Percentiles rank a stretch among this genome's conserved stretches.
Conservation (phyloP, 2,888 invertebrate species). For the Sympetrum striolatum region DNA sequence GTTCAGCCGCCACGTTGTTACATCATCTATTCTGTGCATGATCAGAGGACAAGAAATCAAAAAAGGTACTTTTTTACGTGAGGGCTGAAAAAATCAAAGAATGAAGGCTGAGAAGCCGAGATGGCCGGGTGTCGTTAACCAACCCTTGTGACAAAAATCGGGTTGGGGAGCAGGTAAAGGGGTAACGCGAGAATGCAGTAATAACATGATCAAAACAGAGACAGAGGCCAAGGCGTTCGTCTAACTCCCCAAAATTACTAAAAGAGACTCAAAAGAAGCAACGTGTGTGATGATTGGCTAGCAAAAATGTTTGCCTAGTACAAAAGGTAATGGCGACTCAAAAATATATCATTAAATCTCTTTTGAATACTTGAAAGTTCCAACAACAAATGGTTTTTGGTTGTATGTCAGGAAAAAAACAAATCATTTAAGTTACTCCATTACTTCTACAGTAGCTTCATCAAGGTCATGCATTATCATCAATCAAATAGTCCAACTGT, state of each 20-base stretch:
- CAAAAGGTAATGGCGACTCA: background rate
- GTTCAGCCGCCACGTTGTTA: background rate
- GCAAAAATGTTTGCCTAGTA: background rate
- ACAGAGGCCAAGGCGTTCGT: background rate
- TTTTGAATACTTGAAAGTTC: background rate
- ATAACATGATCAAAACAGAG: background rate
- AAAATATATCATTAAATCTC: background rate
- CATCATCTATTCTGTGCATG: conserved; percentile 49
- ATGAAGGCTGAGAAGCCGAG: background rate
- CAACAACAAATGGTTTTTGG: background rate
- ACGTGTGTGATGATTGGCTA: background rate
- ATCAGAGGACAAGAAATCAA: conserved; percentile 42
- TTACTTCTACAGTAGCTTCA: background rate
- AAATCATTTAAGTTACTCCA: background rate
- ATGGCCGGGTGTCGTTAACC: background rate
- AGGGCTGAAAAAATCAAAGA: conserved; percentile 19
- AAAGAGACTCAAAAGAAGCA: background rate
- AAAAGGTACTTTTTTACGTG: conserved; percentile 28
- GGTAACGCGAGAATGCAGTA: background rate
- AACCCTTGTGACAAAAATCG: background rate
- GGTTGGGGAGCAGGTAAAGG: background rate
- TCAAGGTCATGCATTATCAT: conserved; percentile 8
- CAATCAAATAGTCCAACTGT: background rate
- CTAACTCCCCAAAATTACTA: background rate
- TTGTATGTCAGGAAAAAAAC: background rate